A percentile compares a stretch with the other conserved stretches of the same genome.
phyloP scores from a whole-genome alignment of 2,797 vertebrate genomes.

The Kryptopterus vitreolus region DNA sequence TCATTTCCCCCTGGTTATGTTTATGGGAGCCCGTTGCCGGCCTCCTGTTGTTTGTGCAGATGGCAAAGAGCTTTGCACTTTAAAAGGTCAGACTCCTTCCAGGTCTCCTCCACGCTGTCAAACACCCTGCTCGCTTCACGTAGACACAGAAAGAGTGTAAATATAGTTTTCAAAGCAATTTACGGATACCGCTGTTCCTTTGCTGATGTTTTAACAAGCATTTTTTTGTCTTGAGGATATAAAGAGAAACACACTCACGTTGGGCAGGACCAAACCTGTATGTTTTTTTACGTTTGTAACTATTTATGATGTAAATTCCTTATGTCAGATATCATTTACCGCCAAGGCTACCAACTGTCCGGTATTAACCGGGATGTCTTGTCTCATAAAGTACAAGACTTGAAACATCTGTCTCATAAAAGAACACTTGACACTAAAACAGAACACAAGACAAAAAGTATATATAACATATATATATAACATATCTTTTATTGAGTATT shows the following conservation, averaged over 20 bases:
- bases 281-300: neutral
- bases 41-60: slow-evolving; percentile 36
- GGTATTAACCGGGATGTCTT: too few relatives aligned
- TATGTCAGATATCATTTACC: neutral
- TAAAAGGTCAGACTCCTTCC: slow-evolving; percentile 47
- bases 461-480: too few relatives aligned
- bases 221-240: slow-evolving; percentile 6
- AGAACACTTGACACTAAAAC: neutral
- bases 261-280: too few relatives aligned
- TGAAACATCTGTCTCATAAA: neutral
- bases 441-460: neutral
- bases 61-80: slow-evolving; percentile 32
- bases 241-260: neutral
- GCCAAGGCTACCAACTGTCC: neutral
- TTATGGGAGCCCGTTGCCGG: slow-evolving; percentile 30
- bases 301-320: neutral
- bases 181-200: neutral
- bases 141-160: neutral
- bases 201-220: neutral
- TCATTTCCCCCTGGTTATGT: slow-evolving; percentile 33
- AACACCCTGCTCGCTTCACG: neutral
- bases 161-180: neutral
- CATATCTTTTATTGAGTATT: neutral
- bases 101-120: slow-evolving; percentile 19
- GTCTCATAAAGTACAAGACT: neutral